Evolutionary conservation across 2,888 invertebrate genomes (phyloP), one percentile per base, ranked within the genome.

Genomic region (Baronia brevicornis): DNA sequence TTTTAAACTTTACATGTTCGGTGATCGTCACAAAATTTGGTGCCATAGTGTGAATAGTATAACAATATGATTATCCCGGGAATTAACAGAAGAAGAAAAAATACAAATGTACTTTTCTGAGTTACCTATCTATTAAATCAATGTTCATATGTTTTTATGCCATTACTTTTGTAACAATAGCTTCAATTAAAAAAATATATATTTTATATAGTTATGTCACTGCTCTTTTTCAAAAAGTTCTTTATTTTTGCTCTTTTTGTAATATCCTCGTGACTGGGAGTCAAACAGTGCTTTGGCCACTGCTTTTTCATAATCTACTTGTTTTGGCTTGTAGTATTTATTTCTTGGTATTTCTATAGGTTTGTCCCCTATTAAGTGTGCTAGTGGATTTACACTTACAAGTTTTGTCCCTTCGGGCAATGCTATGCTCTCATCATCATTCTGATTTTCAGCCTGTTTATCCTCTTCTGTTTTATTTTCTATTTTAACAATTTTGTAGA

Each of bases 401-500:
- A 80, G 42, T 23, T 69, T 73, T 0, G 66, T 68, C 0, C 79
- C 80, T 13, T 68, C 61, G 0, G 77, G 62, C 1, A 82, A 31
- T 4, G 56, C 48, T 0, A 67, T 34, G 3, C 48, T 41, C 1
- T 22, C 8, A 2, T 23, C 20, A 0, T 23, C 20, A 0, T 14
- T 11, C 0, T 36, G 33, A 2, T 34, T 20, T 1, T 35, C 28
- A 1, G 39, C 27, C 3, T 33, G 11, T 0, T 34, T 31, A 0
- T 26, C 7, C 0, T 46, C 33, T 3, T 46, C 33, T 2, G 60
- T 7, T 0, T 65, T 51, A 0, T 71, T 65, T 2, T 66, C 60
- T 0, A 77, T 54, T 44, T 72, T 77, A 0, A 82, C 63, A 0
- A 84, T 82, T 28, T 78, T 84, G 39, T 51, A 84, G 29, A 28